These are phyloP conservation scores for Cavia porcellus DNA, from an alignment of 2,113 vertebrate species.

Conservation along the genomic window DNA sequence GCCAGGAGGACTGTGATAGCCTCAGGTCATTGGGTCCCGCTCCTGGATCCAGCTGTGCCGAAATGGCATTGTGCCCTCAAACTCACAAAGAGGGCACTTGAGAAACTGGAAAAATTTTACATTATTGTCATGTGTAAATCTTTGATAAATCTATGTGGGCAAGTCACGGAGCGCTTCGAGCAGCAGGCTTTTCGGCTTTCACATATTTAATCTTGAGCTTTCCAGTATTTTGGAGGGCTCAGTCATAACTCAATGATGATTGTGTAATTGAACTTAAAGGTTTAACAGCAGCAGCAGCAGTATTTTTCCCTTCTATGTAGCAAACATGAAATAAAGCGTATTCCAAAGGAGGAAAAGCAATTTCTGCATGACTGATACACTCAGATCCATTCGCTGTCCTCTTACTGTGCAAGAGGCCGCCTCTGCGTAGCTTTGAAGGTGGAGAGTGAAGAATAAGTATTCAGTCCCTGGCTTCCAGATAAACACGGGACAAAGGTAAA, in stretches of 20 bases:
- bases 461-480: slow-evolving; percentile 4
- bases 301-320: neutral
- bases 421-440: slow-evolving; percentile 17
- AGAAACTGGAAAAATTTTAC: slow-evolving; percentile 39
- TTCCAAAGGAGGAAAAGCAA: slow-evolving; percentile 34
- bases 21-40: neutral
- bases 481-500: slow-evolving; percentile 48
- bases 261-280: slow-evolving; percentile 62
- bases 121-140: slow-evolving; percentile 55
- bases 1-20: neutral
- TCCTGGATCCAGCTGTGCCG: neutral
- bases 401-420: neutral
- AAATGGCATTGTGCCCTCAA: neutral
- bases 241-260: slow-evolving; percentile 16
- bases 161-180: slow-evolving; percentile 33
- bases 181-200: slow-evolving; percentile 53
- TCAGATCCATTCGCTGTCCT: slow-evolving; percentile 46
- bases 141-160: slow-evolving; percentile 36
- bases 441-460: slow-evolving; percentile 41
- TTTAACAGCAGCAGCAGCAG: neutral
- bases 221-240: slow-evolving; percentile 39
- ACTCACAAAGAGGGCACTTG: neutral
- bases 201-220: slow-evolving; percentile 64
- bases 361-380: neutral
- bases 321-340: slow-evolving; percentile 58